Conservation (phyloP, 2,888 invertebrate species). For the Drosophila subquinaria region DNA sequence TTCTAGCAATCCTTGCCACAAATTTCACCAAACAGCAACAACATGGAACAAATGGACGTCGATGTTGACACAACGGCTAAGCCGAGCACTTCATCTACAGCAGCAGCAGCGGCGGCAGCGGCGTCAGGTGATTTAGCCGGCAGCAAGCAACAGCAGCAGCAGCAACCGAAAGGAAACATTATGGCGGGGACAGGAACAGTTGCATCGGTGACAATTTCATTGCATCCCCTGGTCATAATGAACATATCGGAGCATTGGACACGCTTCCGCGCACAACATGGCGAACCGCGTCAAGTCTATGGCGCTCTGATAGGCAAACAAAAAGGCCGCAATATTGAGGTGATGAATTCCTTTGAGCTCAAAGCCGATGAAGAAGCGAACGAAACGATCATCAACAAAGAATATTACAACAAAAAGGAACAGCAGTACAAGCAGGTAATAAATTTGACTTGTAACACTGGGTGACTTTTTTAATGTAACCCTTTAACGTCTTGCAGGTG, state of each 20-base stretch:
- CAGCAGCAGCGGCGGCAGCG: constrained; percentile 21
- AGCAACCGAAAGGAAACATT: constrained; percentile 69
- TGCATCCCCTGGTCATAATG: constrained; percentile 99
- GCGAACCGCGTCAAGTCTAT: constrained; percentile 94
- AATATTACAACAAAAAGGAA: constrained; percentile 97
- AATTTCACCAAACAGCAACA: constrained; percentile 8
- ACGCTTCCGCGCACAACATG: constrained; percentile 95
- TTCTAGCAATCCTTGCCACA: too few species aligned
- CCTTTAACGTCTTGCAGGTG: constrained; percentile 86
- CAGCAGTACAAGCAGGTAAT: constrained; percentile 95
- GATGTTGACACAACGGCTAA: constrained; percentile 73
- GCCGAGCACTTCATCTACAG: constrained; percentile 62
- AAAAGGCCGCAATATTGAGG: constrained; percentile 97
- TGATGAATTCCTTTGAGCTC: constrained; percentile 99
- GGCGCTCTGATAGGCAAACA: constrained; percentile 98
- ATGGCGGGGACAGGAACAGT: constrained; percentile 92
- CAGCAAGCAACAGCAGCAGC: constrained; percentile 36
- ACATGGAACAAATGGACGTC: constrained; percentile 84
- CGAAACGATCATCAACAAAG: constrained; percentile 95
- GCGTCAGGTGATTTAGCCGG: constrained; percentile 22
- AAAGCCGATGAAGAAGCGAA: constrained; percentile 93
- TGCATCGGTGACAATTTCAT: constrained; percentile 96
- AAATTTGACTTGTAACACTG: not conserved
- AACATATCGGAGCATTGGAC: constrained; percentile 99
- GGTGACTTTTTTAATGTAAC: not conserved